Conservation (phyloP, 2,113 vertebrate species). For the Indicator maculatus region DNA sequence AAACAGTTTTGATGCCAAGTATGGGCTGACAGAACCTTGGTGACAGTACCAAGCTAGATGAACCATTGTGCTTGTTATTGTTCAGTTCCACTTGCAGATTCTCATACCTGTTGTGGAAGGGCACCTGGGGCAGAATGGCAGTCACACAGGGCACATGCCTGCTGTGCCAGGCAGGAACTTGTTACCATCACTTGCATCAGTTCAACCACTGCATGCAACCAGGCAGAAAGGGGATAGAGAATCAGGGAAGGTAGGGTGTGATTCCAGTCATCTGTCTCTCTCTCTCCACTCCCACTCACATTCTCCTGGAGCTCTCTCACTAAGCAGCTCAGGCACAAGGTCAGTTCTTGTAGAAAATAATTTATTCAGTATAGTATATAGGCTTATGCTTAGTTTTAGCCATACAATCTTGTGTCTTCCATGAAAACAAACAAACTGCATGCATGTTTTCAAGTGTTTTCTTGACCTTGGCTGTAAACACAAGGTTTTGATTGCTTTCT, state of each 20-base stretch:
- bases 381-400: neutral
- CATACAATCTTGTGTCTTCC: neutral
- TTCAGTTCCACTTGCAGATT: neutral
- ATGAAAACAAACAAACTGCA: neutral
- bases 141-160: neutral
- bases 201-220: neutral
- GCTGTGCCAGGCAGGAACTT: too few relatives aligned
- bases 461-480: conserved; percentile 3
- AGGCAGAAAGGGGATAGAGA: neutral
- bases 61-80: neutral
- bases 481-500: neutral
- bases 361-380: neutral
- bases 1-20: neutral
- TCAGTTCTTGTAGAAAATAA: neutral
- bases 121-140: neutral
- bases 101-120: neutral
- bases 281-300: neutral
- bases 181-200: too few relatives aligned
- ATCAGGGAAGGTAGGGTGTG: too few relatives aligned
- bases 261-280: neutral
- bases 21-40: neutral
- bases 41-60: neutral
- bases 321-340: neutral
- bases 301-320: too few relatives aligned
- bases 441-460: neutral